Base-by-base conservation (phyloP, 2,797 vertebrate species). In the Rhinoraja longicauda region DNA sequence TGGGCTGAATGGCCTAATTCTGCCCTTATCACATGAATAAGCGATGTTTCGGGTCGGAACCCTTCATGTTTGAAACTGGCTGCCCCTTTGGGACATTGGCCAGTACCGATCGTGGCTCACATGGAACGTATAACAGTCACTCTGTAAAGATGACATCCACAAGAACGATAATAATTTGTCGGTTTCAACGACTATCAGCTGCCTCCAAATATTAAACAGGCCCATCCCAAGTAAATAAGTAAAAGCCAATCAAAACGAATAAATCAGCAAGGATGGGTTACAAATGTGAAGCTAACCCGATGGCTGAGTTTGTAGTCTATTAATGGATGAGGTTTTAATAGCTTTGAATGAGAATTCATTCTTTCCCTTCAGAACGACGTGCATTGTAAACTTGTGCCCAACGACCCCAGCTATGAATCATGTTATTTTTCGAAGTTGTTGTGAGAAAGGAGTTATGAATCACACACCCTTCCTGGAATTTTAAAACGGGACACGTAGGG, bases 391-490 rank as follows among this genome's bases (percentile, higher is more conserved):
- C 36, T 39, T 67, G 13, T 90, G 86, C 67, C 86, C n/a, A 90
- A 21, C 32, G 92, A 15, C 26, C 39, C 24, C 70, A 45, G 70
- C 12, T 92, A 53, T 92, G 70, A 92, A 75, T 75, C 90, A 92
- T 73, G 70, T 53, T 92, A 73, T 73, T 91, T 73, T 92, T 53
- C 45, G 75, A 92, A 75, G 15, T 29, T 92, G 90, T 92, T 45
- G 90, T 91, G 4, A 36, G 45, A 53, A 73, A 92, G 67, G 53
- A 91, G 36, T 53, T 75, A 53, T 75, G 90, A 53, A 92, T 72
- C 90, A 73, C 90, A 73, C 64, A 75, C 67, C 90, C 90, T 92
- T 92, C 90, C 90, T 92, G 90, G 72, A 92, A 91, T 91, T 88
- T 70, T 73, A 73, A 53, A 24, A 12, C 36, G 29, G 45, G 67